Evolutionary conservation across 2,113 vertebrate species (phyloP).

Genomic region (Larimichthys polyactis): DNA sequence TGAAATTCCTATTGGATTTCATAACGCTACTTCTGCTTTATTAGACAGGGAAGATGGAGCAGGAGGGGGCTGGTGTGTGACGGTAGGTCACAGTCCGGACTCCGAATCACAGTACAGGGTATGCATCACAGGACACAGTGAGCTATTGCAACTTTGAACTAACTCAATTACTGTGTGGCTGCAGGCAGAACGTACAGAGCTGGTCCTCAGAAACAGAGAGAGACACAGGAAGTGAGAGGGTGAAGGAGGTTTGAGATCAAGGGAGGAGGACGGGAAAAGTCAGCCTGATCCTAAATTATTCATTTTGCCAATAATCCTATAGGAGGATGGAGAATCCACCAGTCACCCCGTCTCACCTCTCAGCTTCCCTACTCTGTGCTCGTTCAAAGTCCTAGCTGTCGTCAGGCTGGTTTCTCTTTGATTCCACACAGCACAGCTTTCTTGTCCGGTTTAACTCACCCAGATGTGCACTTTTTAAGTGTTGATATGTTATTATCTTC

Average conservation of each 20-base stretch:
- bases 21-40: slow-evolving; percentile 22
- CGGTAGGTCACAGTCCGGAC: slow-evolving; percentile 35
- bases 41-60: slow-evolving; percentile 25
- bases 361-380: neutral
- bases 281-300: slow-evolving; percentile 46
- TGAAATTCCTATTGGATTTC: slow-evolving; percentile 26
- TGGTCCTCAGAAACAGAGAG: slow-evolving; percentile 31
- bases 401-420: slow-evolving; percentile 19
- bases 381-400: neutral
- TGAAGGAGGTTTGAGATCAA: slow-evolving; percentile 11
- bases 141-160: slow-evolving; percentile 39
- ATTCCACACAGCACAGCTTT: slow-evolving; percentile 24
- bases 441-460: neutral
- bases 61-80: slow-evolving; percentile 5
- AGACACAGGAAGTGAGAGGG: neutral
- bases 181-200: slow-evolving; percentile 26
- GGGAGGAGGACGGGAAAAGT: slow-evolving; percentile 6
- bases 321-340: slow-evolving; percentile 19
- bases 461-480: neutral
- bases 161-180: slow-evolving; percentile 40
- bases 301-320: slow-evolving; percentile 32
- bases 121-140: slow-evolving; percentile 10
- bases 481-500: slow-evolving; percentile 1
- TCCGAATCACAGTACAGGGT: slow-evolving; percentile 14
- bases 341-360: neutral